A percentile compares a stretch with the other conserved stretches of the same genome.
phyloP scores from a whole-genome alignment of 2,113 vertebrate genomes.

The Pyxicephalus adspersus region DNA sequence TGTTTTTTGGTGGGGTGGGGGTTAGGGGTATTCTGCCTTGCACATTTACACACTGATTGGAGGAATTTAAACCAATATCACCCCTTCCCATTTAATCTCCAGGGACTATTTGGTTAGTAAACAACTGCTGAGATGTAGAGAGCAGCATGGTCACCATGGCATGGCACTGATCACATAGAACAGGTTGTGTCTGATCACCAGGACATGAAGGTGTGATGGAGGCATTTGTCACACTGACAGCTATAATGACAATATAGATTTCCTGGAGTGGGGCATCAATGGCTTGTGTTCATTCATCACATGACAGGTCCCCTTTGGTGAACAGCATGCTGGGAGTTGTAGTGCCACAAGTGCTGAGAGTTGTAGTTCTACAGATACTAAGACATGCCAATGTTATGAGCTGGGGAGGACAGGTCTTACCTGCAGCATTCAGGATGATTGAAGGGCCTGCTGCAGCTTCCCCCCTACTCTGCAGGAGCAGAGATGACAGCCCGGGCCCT shows the following conservation, averaged over 20 bases:
- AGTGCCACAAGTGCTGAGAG: background rate
- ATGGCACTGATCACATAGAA: no score
- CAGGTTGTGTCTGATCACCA: background rate
- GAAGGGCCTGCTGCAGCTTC: constrained; percentile 22
- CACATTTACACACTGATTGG: background rate
- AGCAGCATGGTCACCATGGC: background rate
- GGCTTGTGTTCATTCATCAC: no score
- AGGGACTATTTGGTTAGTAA: background rate
- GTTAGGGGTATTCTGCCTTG: background rate
- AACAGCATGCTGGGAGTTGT: no score
- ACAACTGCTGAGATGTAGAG: background rate
- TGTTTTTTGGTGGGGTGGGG: background rate
- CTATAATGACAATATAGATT: background rate
- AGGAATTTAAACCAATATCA: background rate
- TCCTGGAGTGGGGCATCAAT: no score
- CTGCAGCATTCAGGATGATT: constrained; percentile 20
- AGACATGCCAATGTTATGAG: no score
- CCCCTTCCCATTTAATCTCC: background rate
- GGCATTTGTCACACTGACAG: background rate
- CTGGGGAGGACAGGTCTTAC: background rate
- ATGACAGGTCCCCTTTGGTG: no score
- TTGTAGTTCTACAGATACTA: background rate
- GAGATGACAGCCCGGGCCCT: background rate
- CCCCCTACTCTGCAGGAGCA: background rate
- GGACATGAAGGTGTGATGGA: background rate